A percentile compares a stretch with the other conserved stretches of the same genome.
phyloP scores from a whole-genome alignment of 2,797 vertebrate species.

The Microctenopoma steveboyesi region DNA sequence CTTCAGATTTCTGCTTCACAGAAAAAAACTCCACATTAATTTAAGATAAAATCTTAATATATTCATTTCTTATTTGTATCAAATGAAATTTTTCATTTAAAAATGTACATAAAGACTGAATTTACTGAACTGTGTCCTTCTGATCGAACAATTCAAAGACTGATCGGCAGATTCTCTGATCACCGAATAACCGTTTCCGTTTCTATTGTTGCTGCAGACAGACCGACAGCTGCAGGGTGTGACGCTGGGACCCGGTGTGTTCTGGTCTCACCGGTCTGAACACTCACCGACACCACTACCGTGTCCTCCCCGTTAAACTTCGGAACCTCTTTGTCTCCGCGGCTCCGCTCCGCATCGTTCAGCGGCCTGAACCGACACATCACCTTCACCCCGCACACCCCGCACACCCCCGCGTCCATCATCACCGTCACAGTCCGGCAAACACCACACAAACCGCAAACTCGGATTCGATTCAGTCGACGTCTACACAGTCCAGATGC shows the following conservation, averaged over 20 bases:
- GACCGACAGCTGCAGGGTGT: neutral
- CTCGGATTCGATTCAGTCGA: no score
- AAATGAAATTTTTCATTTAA: no score
- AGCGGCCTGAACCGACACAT: conserved; percentile 96
- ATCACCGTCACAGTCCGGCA: conserved; percentile 58
- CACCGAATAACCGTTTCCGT: neutral
- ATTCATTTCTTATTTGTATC: no score
- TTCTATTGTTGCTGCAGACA: neutral
- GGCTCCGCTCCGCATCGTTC: conserved; percentile 89
- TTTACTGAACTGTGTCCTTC: no score
- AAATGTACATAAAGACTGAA: no score
- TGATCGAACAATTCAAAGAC: no score
- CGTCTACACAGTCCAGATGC: no score
- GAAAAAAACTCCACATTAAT: no score
- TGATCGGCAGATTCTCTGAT: neutral
- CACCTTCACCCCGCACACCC: conserved; percentile 95
- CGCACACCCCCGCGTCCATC: conserved; percentile 90
- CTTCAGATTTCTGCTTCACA: no score
- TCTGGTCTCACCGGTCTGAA: conserved; percentile 35
- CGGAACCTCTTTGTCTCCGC: conserved; percentile 91
- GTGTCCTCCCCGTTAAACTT: conserved; percentile 95
- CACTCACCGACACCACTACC: conserved; percentile 89
- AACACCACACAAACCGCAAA: neutral
- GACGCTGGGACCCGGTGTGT: neutral
- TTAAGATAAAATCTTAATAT: no score